phyloP scores from a whole-genome alignment of 2,113 vertebrate genomes.

The Podiceps cristatus region DNA sequence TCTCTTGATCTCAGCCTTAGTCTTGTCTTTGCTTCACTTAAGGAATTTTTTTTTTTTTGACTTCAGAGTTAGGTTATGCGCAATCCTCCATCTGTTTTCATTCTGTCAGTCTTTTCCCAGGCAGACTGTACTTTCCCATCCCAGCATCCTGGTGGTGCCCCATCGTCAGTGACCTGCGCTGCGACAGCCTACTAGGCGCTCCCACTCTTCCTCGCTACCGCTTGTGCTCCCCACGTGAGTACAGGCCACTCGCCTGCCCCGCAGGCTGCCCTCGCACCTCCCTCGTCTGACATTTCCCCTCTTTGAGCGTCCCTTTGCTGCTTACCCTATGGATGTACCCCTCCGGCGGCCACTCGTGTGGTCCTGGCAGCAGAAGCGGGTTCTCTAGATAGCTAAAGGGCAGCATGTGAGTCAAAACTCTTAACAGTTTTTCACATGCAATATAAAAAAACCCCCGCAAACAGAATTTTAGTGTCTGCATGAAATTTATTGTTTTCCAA shows the following conservation, averaged over 20 bases:
- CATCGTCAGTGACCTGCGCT: neutral
- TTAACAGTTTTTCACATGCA: neutral
- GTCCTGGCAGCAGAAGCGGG: neutral
- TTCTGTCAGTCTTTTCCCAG: neutral
- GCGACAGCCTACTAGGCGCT: neutral
- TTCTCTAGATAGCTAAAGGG: neutral
- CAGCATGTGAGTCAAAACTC: neutral
- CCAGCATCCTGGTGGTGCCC: neutral
- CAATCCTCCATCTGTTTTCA: neutral
- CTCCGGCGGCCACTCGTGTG: neutral
- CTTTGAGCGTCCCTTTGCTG: neutral
- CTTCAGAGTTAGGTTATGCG: neutral
- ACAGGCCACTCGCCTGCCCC: neutral
- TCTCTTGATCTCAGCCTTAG: neutral
- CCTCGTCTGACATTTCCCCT: neutral
- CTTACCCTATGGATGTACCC: rapidly evolving
- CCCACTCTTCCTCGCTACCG: rapidly evolving
- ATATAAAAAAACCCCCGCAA: neutral
- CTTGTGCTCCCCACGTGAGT: rapidly evolving
- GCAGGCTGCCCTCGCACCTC: rapidly evolving
- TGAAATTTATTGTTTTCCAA: neutral
- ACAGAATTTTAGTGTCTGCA: neutral
- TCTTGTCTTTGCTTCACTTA: neutral
- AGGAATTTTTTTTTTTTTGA: neutral
- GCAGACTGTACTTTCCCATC: neutral